Percentiles rank a stretch among this genome's conserved stretches.
These are phyloP conservation scores for Pseudomyrmex cubaensis DNA, from an alignment of 1,140 invertebrate genomes.

Conservation along the genomic window DNA sequence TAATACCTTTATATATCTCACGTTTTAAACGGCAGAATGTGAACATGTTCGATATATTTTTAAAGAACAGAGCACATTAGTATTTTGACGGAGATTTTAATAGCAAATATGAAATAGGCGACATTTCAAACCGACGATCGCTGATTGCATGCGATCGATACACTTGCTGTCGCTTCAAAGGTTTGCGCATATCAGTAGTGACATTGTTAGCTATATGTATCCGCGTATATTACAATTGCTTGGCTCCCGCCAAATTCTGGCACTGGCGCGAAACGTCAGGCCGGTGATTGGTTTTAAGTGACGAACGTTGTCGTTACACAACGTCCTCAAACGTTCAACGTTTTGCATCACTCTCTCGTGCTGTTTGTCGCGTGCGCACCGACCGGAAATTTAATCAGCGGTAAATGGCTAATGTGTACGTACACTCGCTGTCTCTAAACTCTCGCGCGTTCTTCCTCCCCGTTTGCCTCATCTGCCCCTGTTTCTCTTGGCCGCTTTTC, in stretches of 20 bases:
- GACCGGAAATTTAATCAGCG: slow-evolving; percentile 57
- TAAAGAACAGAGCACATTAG: no score
- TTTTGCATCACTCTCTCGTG: slow-evolving; percentile 17
- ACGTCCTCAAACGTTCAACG: slow-evolving; percentile 36
- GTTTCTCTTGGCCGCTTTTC: not conserved
- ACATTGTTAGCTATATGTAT: not conserved
- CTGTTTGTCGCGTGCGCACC: slow-evolving; percentile 32
- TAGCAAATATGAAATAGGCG: not conserved
- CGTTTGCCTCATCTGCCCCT: not conserved
- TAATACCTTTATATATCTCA: no score
- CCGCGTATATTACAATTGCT: slow-evolving; percentile 48
- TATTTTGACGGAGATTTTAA: not conserved
- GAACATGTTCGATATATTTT: no score
- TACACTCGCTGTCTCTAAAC: slow-evolving; percentile 31
- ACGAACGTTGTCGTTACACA: slow-evolving; percentile 40
- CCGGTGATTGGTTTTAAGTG: slow-evolving; percentile 46
- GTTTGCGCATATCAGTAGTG: slow-evolving; percentile 16
- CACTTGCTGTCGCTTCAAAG: slow-evolving; percentile 7
- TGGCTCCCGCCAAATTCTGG: slow-evolving; percentile 26
- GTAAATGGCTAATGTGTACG: slow-evolving; percentile 50
- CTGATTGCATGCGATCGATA: slow-evolving; percentile 5
- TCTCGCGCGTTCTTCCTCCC: slow-evolving; percentile 15
- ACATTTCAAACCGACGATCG: slow-evolving; percentile 34
- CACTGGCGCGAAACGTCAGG: slow-evolving; percentile 11
- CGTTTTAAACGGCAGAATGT: not conserved